Evolutionary conservation across 2,888 invertebrate species (phyloP).

Genomic region (Alviniconcha strummeri): DNA sequence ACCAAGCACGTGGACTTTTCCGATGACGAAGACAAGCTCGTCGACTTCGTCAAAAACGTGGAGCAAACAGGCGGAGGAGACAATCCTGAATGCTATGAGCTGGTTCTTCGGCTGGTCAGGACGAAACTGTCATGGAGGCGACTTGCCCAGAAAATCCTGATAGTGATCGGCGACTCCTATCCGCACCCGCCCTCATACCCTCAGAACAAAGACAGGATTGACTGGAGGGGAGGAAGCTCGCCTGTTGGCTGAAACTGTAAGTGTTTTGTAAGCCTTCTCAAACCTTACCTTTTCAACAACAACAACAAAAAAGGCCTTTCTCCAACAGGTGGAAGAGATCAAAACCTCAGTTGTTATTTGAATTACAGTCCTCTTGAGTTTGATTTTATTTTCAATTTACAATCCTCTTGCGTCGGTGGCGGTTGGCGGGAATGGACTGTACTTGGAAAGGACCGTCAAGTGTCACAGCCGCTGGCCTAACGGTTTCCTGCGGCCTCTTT

Average conservation of each 20-base stretch:
- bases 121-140: slow-evolving; percentile 64
- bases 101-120: slow-evolving; percentile 64
- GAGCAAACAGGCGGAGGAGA: slow-evolving; percentile 65
- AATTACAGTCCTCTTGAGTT: too few relatives aligned
- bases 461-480: too few relatives aligned
- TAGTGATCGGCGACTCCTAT: slow-evolving; percentile 67
- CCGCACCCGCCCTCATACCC: slow-evolving; percentile 61
- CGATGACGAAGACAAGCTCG: slow-evolving; percentile 48
- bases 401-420: too few relatives aligned
- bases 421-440: too few relatives aligned
- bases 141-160: slow-evolving; percentile 60
- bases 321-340: too few relatives aligned
- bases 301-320: too few relatives aligned
- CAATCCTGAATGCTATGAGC: slow-evolving; percentile 68
- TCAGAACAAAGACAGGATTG: slow-evolving; percentile 54
- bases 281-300: too few relatives aligned
- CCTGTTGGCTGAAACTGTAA: slow-evolving; percentile 39
- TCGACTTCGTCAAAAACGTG: slow-evolving; percentile 50
- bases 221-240: slow-evolving; percentile 62
- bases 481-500: too few relatives aligned
- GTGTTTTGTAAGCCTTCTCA: background rate
- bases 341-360: too few relatives aligned
- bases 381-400: too few relatives aligned
- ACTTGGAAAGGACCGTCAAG: too few relatives aligned
- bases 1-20: slow-evolving; percentile 59